Percentiles rank a stretch among this genome's conserved stretches.
phyloP scores from a whole-genome alignment of 2,113 vertebrate species.

The Petaurus breviceps region DNA sequence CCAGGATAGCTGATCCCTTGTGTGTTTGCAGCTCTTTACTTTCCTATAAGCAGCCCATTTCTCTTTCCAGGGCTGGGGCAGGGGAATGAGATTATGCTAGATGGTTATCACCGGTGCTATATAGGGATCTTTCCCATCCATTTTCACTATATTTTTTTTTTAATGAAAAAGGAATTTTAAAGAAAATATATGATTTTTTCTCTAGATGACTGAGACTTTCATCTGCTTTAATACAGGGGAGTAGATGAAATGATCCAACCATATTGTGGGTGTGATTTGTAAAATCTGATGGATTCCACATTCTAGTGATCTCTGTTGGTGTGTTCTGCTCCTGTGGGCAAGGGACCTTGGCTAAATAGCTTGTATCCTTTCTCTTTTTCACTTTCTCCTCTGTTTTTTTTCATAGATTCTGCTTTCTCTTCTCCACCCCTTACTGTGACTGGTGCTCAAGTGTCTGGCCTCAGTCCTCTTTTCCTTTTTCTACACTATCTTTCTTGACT shows the following conservation, averaged over 20 bases:
- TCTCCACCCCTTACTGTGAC: not conserved
- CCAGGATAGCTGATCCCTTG: not conserved
- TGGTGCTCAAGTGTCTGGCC: not conserved
- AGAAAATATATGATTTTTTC: conserved; percentile 35
- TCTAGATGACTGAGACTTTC: conserved; percentile 35
- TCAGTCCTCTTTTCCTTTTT: not conserved
- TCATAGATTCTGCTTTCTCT: not conserved
- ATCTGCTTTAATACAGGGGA: not conserved
- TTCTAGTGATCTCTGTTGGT: not conserved
- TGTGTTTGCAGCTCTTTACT: not conserved
- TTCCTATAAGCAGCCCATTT: conserved; percentile 13
- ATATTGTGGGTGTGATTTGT: not conserved
- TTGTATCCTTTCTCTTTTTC: not conserved
- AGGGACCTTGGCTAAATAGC: not conserved
- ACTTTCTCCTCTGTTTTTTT: not conserved
- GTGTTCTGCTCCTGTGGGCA: not conserved
- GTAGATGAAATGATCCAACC: conserved; percentile 6
- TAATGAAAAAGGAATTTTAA: conserved; percentile 2
- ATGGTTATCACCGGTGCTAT: not conserved
- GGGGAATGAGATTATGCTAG: conserved; percentile 20
- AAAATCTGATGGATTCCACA: not conserved
- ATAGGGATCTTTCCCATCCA: not conserved
- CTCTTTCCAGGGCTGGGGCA: conserved; percentile 3
- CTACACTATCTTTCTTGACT: not conserved
- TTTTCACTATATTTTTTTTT: conserved; percentile 19